These are phyloP conservation scores for Micromussa lordhowensis DNA, from an alignment of 92 coral and sea anemone species.

Conservation along the genomic window DNA sequence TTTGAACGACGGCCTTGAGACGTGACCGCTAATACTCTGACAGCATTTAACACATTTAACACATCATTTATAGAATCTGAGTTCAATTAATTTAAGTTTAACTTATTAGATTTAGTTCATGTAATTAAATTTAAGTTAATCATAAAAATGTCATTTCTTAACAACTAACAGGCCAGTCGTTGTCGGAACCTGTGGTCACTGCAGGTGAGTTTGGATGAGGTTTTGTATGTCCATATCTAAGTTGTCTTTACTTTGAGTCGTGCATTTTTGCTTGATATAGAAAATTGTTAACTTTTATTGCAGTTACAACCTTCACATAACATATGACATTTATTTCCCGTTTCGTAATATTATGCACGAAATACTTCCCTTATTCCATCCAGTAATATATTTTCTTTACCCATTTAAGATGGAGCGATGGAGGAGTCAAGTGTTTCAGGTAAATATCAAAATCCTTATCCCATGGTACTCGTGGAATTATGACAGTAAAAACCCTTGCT, in stretches of 20 bases:
- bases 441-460: neutral
- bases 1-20: neutral
- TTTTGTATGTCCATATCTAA: neutral
- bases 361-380: neutral
- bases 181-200: constrained; percentile 19
- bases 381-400: neutral
- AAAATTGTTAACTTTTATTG: too few species aligned
- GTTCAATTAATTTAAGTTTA: neutral
- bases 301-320: too few species aligned
- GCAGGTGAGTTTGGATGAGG: constrained; percentile 19
- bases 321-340: too few species aligned
- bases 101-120: too few species aligned
- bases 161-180: constrained; percentile 23
- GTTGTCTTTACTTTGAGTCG: neutral
- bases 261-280: too few species aligned
- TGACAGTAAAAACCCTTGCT: neutral
- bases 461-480: neutral
- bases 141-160: neutral
- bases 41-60: neutral
- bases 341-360: too few species aligned
- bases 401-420: constrained; percentile 1
- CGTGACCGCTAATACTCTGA: neutral
- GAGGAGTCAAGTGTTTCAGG: constrained; percentile 64
- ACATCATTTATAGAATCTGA: neutral
- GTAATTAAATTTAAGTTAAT: neutral